phyloP scores from a whole-genome alignment of 2,797 vertebrate genomes.

The Bovichtus diacanthus region DNA sequence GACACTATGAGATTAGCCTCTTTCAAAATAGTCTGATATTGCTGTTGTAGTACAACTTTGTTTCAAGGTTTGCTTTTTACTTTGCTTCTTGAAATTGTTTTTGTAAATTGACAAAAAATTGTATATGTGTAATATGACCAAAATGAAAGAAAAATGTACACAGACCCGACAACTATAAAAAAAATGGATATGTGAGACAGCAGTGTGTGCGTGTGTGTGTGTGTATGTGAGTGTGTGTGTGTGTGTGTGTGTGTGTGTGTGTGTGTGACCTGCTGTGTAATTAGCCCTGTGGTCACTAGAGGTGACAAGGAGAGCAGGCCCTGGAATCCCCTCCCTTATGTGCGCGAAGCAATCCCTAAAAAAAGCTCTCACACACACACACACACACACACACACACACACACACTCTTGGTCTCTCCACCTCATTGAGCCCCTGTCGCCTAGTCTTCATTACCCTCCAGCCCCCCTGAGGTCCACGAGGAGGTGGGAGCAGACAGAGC shows the following conservation, averaged over 20 bases:
- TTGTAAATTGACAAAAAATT: no score
- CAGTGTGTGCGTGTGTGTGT: conserved; percentile 1
- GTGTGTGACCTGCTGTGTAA: conserved; percentile 55
- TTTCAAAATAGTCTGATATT: background rate
- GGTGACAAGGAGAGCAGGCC: conserved; percentile 91
- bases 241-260: conserved; percentile 11
- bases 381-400: no score
- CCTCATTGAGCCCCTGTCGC: conserved; percentile 82
- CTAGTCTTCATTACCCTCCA: conserved; percentile 95
- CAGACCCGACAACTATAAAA: background rate
- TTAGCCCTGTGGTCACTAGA: conserved; percentile 90
- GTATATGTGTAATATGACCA: background rate
- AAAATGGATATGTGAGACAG: background rate
- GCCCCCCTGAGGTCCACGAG: conserved; percentile 87
- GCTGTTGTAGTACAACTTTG: background rate
- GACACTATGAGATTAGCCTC: background rate
- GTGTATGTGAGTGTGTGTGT: conserved; percentile 3
- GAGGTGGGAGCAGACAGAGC: conserved; percentile 66
- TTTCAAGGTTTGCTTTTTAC: background rate
- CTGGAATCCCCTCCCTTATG: conserved; percentile 90
- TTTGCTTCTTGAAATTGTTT: background rate
- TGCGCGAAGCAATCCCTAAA: conserved; percentile 89
- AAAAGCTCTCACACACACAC: conserved; percentile 20
- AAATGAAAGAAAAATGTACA: background rate
- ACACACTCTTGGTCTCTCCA: conserved; percentile 73